These are phyloP conservation scores for Turritopsis dohrnii DNA, from an alignment of 30 jellyfish, hydroid and myxozoan genomes.

Conservation along the genomic window DNA sequence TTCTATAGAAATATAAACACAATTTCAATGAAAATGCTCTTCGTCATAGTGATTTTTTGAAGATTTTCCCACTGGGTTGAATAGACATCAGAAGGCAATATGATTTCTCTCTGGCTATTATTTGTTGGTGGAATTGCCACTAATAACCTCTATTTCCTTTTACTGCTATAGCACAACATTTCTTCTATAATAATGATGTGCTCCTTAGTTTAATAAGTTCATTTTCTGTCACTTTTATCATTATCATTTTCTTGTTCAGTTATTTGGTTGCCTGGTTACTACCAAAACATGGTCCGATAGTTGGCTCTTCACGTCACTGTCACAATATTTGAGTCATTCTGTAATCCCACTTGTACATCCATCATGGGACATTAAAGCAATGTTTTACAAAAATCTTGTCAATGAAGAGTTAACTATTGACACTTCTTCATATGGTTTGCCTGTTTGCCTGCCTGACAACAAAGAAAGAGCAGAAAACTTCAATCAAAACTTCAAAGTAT, in stretches of 20 bases:
- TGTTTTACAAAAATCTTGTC: background rate
- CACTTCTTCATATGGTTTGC: background rate
- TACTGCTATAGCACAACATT: no score
- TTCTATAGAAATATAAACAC: no score
- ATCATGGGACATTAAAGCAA: constrained; percentile 5
- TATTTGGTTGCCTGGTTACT: constrained; percentile 1
- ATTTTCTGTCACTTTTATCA: background rate
- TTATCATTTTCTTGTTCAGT: no score
- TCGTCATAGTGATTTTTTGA: no score
- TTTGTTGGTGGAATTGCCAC: no score
- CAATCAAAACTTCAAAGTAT: background rate
- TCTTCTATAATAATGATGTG: no score
- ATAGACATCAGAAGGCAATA: no score
- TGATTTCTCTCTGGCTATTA: no score
- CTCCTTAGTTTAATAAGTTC: no score
- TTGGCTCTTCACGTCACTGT: constrained; percentile 4
- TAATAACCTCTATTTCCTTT: no score
- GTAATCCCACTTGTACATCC: background rate
- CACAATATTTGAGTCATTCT: background rate
- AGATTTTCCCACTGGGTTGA: no score
- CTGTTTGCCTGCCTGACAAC: background rate
- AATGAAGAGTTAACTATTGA: background rate
- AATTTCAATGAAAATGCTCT: no score
- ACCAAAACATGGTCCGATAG: background rate
- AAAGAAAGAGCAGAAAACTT: background rate